These are phyloP conservation scores for Gobius niger DNA, from an alignment of 2,113 vertebrate genomes.

Conservation along the genomic window DNA sequence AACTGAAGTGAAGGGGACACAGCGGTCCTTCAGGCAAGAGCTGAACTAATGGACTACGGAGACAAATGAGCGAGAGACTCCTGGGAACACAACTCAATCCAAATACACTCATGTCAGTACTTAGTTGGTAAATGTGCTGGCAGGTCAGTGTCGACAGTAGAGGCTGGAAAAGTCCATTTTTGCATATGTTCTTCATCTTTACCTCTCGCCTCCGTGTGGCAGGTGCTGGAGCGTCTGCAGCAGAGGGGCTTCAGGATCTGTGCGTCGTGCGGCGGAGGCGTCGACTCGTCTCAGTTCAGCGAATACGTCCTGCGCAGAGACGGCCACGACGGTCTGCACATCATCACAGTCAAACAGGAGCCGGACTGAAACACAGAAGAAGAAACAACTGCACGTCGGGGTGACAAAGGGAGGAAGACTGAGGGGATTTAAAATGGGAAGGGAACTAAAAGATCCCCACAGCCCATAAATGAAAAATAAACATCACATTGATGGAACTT, in stretches of 20 bases:
- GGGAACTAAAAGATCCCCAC: no score
- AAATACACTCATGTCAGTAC: neutral
- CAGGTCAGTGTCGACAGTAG: neutral
- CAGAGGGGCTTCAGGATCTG: constrained; percentile 91
- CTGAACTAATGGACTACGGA: constrained; percentile 13
- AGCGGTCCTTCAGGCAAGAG: constrained; percentile 34
- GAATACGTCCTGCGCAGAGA: constrained; percentile 91
- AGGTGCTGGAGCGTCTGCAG: constrained; percentile 94
- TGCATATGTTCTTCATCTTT: neutral
- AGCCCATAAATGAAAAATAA: neutral
- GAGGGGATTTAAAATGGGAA: neutral
- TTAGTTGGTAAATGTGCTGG: neutral
- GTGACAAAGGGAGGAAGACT: neutral
- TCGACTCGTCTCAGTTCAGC: constrained; percentile 95
- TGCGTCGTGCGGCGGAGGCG: constrained; percentile 91
- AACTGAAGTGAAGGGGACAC: constrained; percentile 29
- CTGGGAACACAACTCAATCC: neutral
- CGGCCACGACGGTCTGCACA: constrained; percentile 79
- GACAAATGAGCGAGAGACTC: neutral
- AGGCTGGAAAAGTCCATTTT: no score
- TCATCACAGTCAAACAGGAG: constrained; percentile 91
- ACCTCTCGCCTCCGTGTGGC: constrained; percentile 26
- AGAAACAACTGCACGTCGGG: no score
- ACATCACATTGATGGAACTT: constrained; percentile 5
- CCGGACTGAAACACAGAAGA: constrained; percentile 75